Evolutionary conservation across 2,888 invertebrate genomes (phyloP), one percentile per base, ranked within the genome.

Genomic region (Acrobasis repandana): DNA sequence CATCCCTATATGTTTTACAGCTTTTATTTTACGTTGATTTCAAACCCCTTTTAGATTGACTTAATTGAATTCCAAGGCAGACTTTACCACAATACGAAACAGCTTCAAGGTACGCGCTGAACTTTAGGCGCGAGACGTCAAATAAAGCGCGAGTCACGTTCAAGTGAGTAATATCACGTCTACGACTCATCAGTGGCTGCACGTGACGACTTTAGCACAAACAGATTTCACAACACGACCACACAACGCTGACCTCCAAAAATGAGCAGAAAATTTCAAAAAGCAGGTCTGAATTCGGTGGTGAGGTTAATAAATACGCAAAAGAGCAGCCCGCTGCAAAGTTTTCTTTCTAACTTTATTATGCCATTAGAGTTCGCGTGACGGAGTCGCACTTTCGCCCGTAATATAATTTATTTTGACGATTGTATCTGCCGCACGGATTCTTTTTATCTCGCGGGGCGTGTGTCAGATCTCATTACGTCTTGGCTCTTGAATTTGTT

Each of bases 81-180:
- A 16, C 16, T 34, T 49, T 14, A 28, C 58, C 11, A 10, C 49
- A 38, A 16, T 9, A 38, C 54, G 18, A 54, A 54, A 54, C 16
- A 18, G 14, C 10, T 54, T 54, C 38, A 38, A 20, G 38, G 14
- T n/a, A 5, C 54, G 59, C 70, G 69, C 69, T 80, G 76, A 85
- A 80, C 68, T 80, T 79, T 76, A 79, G 82, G 82, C 78, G 79
- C 72, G 76, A 78, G 77, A 81, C 83, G 81, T 78, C 80, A 76
- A 84, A 86, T 87, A 88, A 90, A 87, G 81, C 79, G 79, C 75
- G 82, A 81, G 82, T 86, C 91, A 92, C 91, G 91, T 91, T 83
- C 85, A 70, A 88, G 80, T 87, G 87, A 90, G 91, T 90, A 90
- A 91, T 91, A 90, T 87, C 92, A 92, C 91, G 92, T 90, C 90